Base-by-base conservation (phyloP, 2,888 invertebrate species). In the Idaea aversata region DNA sequence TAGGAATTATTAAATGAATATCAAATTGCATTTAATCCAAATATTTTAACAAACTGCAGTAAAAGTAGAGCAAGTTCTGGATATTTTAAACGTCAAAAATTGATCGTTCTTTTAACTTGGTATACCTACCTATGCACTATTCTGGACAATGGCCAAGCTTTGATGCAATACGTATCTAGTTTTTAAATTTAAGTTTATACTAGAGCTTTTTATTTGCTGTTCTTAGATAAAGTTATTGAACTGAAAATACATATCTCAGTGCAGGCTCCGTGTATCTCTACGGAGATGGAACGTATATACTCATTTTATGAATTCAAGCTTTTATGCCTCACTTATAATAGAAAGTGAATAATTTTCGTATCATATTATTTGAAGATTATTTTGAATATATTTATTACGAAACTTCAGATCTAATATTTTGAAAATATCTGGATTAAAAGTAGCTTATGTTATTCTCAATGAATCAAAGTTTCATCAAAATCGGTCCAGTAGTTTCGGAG, bases 111-210 rank as follows among this genome's bases (percentile, higher is more conserved):
- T 79, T 78, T 77, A 70, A 63, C 74, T 75, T 75, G 72, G 71
- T 65, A 70, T 67, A 66, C 70, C 67, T 72, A 68, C 70, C 67
- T 72, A 68, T 70, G 66, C 67, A 59, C 71, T 75, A 72, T 65
- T 47, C 75, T 82, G 83, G 83, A 81, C 72, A 36, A 67, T 36
- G 34, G 83, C 84, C 84, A 84, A 83, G 72, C 73, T 77, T 75
- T 67, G 67, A 72, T 70, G 75, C 76, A 75, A 77, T 78, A 79
- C 71, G 71, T 71, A 74, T 71, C 70, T 70, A 71, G 74, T 78
- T 83, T 82, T 75, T 74, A 80, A 79, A 79, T 79, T 75, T 70
- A 75, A 75, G 76, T 59, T 61, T 34, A 15, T 5, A 60, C 65
- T 59, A 61, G 5, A 47, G 10, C 47, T 47, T 47, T 25, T 47